Evolutionary conservation across 2,888 invertebrate species (phyloP).

Genomic region (Rhagonycha fulva): DNA sequence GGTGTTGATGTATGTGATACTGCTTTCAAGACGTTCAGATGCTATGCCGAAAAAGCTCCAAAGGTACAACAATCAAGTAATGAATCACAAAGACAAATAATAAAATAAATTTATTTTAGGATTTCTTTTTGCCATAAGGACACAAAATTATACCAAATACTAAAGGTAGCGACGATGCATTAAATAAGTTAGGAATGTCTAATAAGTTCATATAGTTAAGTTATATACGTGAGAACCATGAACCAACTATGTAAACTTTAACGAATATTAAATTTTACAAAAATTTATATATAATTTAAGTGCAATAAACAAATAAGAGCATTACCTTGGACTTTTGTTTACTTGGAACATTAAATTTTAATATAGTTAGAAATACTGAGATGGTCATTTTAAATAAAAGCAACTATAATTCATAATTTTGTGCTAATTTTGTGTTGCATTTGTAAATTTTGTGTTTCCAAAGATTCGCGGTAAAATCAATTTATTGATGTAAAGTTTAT

Average conservation of each 20-base stretch:
- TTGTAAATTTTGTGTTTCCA: no score
- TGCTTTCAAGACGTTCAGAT: slow-evolving; percentile 41
- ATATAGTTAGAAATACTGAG: no score
- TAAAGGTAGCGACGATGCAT: slow-evolving; percentile 3
- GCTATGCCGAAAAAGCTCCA: slow-evolving; percentile 38
- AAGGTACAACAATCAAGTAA: slow-evolving; percentile 29
- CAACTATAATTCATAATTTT: no score
- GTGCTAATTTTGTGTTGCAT: no score
- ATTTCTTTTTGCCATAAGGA: neutral
- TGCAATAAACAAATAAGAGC: neutral
- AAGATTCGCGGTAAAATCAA: no score
- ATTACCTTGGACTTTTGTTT: neutral
- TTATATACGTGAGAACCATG: neutral
- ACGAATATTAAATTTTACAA: neutral
- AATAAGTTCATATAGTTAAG: neutral
- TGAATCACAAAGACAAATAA: neutral
- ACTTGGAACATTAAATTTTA: neutral
- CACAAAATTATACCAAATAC: neutral
- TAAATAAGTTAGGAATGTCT: neutral
- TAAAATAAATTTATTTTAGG: neutral
- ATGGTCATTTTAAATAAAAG: no score
- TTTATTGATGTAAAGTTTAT: no score
- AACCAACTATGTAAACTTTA: neutral
- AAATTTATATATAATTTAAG: neutral
- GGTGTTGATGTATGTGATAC: slow-evolving; percentile 42